These are phyloP conservation scores for Epizoanthus fatuus DNA, from an alignment of 92 coral and sea anemone species.

Conservation along the genomic window DNA sequence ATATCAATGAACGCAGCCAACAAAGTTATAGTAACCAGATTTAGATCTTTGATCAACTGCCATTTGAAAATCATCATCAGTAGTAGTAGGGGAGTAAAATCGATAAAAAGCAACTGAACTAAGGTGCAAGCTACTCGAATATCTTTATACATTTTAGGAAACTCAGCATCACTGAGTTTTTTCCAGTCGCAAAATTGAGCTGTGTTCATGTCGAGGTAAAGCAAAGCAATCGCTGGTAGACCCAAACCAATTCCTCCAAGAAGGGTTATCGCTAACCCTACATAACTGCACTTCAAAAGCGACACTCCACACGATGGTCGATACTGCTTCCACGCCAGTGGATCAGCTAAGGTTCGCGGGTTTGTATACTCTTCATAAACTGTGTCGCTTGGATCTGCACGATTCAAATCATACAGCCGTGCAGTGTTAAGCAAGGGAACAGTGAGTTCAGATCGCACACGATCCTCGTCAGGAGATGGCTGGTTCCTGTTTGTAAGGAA, in stretches of 20 bases:
- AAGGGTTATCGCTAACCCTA: background rate
- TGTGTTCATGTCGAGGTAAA: background rate
- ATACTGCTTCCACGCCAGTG: background rate
- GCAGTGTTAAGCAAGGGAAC: background rate
- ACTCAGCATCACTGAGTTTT: background rate
- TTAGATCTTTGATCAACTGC: too few relatives aligned
- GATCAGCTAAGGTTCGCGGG: background rate
- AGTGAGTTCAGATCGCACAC: background rate
- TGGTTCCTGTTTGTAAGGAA: too few relatives aligned
- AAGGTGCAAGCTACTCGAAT: background rate
- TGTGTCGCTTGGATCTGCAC: background rate
- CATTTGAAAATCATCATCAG: too few relatives aligned
- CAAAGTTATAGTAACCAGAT: too few relatives aligned
- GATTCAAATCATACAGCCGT: background rate
- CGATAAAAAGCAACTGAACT: background rate
- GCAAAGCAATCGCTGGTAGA: background rate
- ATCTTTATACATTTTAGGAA: background rate
- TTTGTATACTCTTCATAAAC: background rate
- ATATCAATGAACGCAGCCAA: background rate
- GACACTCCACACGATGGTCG: background rate
- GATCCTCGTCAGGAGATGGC: background rate
- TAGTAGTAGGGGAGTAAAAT: background rate
- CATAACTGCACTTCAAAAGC: background rate
- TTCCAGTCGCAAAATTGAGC: too few relatives aligned
- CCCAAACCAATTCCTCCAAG: background rate